Conservation (phyloP, 2,113 vertebrate genomes). For the Lophochroa leadbeateri region DNA sequence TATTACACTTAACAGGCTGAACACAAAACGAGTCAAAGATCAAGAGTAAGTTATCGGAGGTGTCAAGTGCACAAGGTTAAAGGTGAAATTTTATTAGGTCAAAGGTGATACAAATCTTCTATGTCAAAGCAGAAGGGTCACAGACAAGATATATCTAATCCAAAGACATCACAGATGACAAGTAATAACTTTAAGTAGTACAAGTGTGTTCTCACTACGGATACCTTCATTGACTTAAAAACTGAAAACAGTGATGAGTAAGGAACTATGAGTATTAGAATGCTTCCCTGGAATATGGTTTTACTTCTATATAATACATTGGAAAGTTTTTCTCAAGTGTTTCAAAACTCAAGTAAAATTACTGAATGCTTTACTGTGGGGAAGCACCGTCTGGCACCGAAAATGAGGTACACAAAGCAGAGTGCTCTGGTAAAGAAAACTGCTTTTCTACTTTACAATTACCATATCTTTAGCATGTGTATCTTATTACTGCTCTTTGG, state of each 20-base stretch:
- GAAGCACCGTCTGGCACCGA: background rate
- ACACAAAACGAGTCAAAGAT: conserved; percentile 77
- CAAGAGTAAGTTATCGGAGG: conserved; percentile 74
- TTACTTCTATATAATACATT: background rate
- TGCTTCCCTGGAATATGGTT: background rate
- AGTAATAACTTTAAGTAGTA: conserved; percentile 84
- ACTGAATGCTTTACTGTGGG: background rate
- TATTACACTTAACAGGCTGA: conserved; percentile 65
- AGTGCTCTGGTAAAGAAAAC: background rate
- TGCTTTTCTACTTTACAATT: background rate
- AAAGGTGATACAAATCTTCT: conserved; percentile 78
- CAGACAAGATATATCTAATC: conserved; percentile 69
- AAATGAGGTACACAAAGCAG: background rate
- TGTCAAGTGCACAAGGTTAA: conserved; percentile 78
- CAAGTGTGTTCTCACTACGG: conserved; percentile 61
- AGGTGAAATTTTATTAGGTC: conserved; percentile 82
- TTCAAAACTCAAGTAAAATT: background rate
- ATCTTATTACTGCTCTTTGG: background rate
- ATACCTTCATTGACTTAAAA: conserved; percentile 66
- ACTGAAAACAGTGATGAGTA: conserved; percentile 12
- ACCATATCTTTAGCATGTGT: background rate
- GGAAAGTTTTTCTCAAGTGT: background rate
- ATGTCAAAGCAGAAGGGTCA: conserved; percentile 73
- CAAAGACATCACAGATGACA: conserved; percentile 82
- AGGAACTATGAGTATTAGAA: background rate